Base-by-base conservation (phyloP, 2,797 vertebrate species). In the Chaunax sp. region DNA sequence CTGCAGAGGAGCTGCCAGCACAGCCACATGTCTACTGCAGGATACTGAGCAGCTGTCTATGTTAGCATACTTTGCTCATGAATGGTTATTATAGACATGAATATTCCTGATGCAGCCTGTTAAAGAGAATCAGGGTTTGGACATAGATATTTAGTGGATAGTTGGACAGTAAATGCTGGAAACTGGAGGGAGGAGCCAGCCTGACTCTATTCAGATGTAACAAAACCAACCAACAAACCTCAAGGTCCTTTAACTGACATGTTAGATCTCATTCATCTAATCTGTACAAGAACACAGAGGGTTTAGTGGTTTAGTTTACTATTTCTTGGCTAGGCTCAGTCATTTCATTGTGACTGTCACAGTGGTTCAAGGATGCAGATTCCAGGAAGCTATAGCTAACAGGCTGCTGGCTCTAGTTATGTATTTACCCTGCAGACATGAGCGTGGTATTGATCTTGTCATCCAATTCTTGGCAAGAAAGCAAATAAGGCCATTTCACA, bases 1-100 rank as follows among this genome's bases (percentile, higher is more conserved):
- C 53, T 33, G 44, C 50, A 46, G 54, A 59, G 1, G 2, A 23
- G 46, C 68, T 22, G 35, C 18, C 62, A 37, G 61, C 50, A 20
- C 51, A 25, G 28, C n/a, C 38, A 2, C 60, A 20, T 46, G 28
- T 51, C 35, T 12, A 1, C 47, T 12, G 60, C 47, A 13, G 46
- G 11, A 37, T 12, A 3, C 35, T 2, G 37, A 59, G 57, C 51
- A 54, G 47, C 45, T 45, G 41, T 18, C 33, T 25, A 2, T 10
- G 2, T 43, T 6, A 14, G 20, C 6, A 28, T 11, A 35, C 16
- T 22, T 35, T n/a, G 13, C 15, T 20, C 28, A 33, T 49, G 18
- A 46, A 35, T 28, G 19, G 20, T 56, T 16, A 46, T 47, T 37
- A 41, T 3, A 43, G 47, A 19, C 37, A 20, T 3, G 26, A 43